Evolutionary conservation across 1,140 invertebrate genomes (phyloP), one percentile per base, ranked within the genome.

Genomic region (Sitophilus oryzae): DNA sequence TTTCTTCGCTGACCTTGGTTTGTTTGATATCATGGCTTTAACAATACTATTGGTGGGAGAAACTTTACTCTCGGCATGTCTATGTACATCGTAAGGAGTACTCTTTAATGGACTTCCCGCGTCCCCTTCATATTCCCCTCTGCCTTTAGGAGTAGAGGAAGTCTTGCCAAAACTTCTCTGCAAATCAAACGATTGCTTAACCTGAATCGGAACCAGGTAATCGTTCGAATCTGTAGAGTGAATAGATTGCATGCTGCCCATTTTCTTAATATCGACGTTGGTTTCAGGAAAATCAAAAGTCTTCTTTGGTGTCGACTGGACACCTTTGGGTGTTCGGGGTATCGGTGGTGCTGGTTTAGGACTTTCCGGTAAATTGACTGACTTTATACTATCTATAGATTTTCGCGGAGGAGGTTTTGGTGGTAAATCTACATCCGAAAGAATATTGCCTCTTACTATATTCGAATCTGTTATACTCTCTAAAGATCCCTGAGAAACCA

Each of bases 1-100:
- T 82, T n/a, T n/a, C 71, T 83, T 77, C 3, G 79, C 66, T 8
- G 72, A 70, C 52, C 74, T 62, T 9, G 66, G 72, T 40, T 76
- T 73, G 43, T 60, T 66, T 1, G 67, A 66, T 41, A 70, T 71
- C 64, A 65, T 69, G 6, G 66, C 68, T 4, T 66, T 60, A 6
- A 71, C 70, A 37, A 72, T 66, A 2, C 65, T 68, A 60, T 70
- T 71, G 8, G 68, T 71, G 5, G 70, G 70, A 1, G 70, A 72
- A 16, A 69, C 64, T 60, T 72, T 72, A 23, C 42, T 60, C 21
- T 63, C 61, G 15, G 52, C 22, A 25, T 34, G 58, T 51, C 64
- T 68, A 35, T 61, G 45, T 9, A 61, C 43, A 25, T 67, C 64
- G 15, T 58, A 59, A 47, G 45, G 62, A 5, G 52, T 18, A 51